Conservation (phyloP, 2,797 vertebrate species). For the Enteromius viviparus region DNA sequence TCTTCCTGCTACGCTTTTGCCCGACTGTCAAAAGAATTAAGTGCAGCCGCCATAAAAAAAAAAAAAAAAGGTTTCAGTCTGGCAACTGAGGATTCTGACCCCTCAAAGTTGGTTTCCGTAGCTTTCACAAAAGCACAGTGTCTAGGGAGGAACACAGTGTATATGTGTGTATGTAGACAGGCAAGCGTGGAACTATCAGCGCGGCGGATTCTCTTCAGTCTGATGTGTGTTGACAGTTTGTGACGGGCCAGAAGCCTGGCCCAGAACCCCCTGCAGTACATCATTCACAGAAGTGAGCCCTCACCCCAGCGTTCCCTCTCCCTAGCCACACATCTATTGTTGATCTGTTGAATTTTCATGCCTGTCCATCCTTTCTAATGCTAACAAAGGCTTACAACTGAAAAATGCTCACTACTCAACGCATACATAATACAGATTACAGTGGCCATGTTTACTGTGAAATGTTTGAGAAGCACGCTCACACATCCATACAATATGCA, state of each 20-base stretch:
- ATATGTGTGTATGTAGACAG: slow-evolving; percentile 1
- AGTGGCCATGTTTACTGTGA: slow-evolving; percentile 14
- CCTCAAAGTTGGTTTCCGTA: slow-evolving; percentile 31
- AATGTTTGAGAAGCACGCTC: not conserved
- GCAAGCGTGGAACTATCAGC: slow-evolving; percentile 34
- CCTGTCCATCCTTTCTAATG: slow-evolving; percentile 28
- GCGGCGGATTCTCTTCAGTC: not conserved
- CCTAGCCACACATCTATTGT: slow-evolving; percentile 37
- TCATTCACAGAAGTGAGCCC: slow-evolving; percentile 34
- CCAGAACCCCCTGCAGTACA: slow-evolving; percentile 17
- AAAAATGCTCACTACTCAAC: slow-evolving; percentile 7
- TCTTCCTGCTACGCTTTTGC: slow-evolving; percentile 23
- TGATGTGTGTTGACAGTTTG: slow-evolving; percentile 42
- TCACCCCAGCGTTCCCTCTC: not conserved
- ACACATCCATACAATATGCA: not conserved
- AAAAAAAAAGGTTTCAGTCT: not conserved
- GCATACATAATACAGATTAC: slow-evolving; percentile 26
- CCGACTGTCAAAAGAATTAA: slow-evolving; percentile 51
- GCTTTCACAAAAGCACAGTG: slow-evolving; percentile 25
- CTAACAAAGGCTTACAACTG: slow-evolving; percentile 19
- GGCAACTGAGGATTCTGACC: slow-evolving; percentile 38
- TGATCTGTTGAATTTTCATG: slow-evolving; percentile 35
- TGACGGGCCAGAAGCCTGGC: slow-evolving; percentile 19
- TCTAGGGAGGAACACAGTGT: slow-evolving; percentile 10
- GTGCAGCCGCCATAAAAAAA: slow-evolving; percentile 27